Evolutionary conservation across 2,113 vertebrate species (phyloP).

Genomic region (Tyto alba): DNA sequence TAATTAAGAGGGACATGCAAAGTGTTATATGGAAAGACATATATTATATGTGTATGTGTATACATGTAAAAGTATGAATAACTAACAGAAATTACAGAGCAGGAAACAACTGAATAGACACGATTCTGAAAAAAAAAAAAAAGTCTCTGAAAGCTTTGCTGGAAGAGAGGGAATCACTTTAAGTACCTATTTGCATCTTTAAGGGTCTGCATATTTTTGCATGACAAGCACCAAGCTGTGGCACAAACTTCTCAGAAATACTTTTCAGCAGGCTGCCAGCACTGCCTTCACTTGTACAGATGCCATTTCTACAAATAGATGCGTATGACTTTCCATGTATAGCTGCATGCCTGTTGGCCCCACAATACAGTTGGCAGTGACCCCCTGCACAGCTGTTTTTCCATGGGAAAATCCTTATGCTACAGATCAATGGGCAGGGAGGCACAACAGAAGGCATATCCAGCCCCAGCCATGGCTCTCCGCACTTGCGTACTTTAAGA

Average conservation of each 20-base stretch:
- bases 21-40: not conserved
- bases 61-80: not conserved
- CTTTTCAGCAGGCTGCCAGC: not conserved
- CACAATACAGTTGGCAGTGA: not conserved
- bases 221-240: not conserved
- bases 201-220: not conserved
- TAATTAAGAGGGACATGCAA: not conserved
- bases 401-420: not conserved
- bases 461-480: too few relatives aligned
- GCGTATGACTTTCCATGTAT: not conserved
- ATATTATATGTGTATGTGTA: not conserved
- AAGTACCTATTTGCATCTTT: not conserved
- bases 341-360: not conserved
- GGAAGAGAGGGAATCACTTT: not conserved
- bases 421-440: not conserved
- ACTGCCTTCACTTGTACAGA: not conserved
- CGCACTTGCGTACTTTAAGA: rapidly evolving
- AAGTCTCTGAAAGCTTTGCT: not conserved
- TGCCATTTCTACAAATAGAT: not conserved
- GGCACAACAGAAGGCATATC: not conserved
- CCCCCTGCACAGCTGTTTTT: not conserved
- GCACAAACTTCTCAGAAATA: not conserved
- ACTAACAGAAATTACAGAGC: not conserved
- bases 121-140: not conserved
- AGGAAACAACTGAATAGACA: not conserved